A percentile compares a stretch with the other conserved stretches of the same genome.
Conservation (phyloP, 2,113 vertebrate species). For the Lepus timidus region DNA sequence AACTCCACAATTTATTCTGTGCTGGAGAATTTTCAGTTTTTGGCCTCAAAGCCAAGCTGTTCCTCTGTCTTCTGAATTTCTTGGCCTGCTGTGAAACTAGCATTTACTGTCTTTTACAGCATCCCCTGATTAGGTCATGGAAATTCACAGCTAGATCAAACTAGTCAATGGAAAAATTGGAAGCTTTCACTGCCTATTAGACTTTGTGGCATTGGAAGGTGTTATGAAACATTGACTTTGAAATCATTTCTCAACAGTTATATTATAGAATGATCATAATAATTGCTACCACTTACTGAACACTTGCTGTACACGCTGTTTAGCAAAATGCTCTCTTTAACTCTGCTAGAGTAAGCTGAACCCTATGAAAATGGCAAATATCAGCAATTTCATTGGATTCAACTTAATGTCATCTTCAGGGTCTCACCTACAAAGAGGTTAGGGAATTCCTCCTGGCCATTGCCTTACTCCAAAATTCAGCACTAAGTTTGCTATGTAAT, state of each 20-base stretch:
- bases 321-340: slow-evolving; percentile 18
- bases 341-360: neutral
- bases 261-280: slow-evolving; percentile 1
- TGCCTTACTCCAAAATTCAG: neutral
- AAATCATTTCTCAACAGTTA: slow-evolving; percentile 31
- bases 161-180: slow-evolving; percentile 78
- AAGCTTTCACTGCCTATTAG: slow-evolving; percentile 63
- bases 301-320: neutral
- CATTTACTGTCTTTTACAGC: slow-evolving; percentile 74
- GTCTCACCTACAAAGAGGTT: slow-evolving; percentile 23
- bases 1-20: slow-evolving; percentile 78
- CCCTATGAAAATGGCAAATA: slow-evolving; percentile 45
- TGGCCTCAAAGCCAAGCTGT: slow-evolving; percentile 77
- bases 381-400: slow-evolving; percentile 31
- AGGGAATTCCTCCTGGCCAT: neutral
- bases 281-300: slow-evolving; percentile 29
- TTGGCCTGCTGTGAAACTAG: slow-evolving; percentile 78
- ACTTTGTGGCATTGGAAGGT: slow-evolving; percentile 15
- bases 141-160: slow-evolving; percentile 82
- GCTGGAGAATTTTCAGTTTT: slow-evolving; percentile 76
- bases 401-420: slow-evolving; percentile 38
- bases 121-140: slow-evolving; percentile 79
- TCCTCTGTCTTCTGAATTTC: slow-evolving; percentile 76
- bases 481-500: neutral
- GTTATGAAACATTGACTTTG: slow-evolving; percentile 55